A percentile compares a stretch with the other conserved stretches of the same genome.
Evolutionary conservation across 1,140 invertebrate species (phyloP).

Genomic region (Cotesia typhae): DNA sequence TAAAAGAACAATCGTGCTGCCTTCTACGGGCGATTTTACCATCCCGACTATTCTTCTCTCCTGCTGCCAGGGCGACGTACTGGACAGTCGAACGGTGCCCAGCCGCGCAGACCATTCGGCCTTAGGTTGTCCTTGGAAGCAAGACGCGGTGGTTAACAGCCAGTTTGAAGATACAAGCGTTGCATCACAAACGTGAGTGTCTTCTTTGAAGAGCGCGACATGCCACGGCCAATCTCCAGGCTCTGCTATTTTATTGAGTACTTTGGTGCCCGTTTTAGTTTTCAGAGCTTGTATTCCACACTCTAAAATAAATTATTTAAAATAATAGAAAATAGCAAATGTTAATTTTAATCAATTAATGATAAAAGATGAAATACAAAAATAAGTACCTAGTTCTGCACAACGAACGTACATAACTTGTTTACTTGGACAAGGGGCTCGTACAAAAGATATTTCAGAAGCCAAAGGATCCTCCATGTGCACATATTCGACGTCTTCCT

Average conservation of each 20-base stretch:
- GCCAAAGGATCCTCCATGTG: slow-evolving; percentile 81
- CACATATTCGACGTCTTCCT: slow-evolving; percentile 72
- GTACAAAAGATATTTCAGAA: slow-evolving; percentile 81
- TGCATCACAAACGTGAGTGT: slow-evolving; percentile 88
- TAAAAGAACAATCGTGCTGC: slow-evolving; percentile 82
- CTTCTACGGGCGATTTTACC: slow-evolving; percentile 89
- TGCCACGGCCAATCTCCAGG: slow-evolving; percentile 92
- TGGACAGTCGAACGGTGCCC: slow-evolving; percentile 78
- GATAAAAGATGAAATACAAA: slow-evolving; percentile 24
- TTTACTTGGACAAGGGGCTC: slow-evolving; percentile 76
- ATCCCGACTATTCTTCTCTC: slow-evolving; percentile 85
- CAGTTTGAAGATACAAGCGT: slow-evolving; percentile 81
- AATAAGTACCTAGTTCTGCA: slow-evolving; percentile 73
- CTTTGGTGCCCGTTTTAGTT: slow-evolving; percentile 61
- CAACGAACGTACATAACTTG: slow-evolving; percentile 84
- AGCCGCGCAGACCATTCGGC: slow-evolving; percentile 84
- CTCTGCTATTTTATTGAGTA: slow-evolving; percentile 74
- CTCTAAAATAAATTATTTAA: slow-evolving; percentile 64
- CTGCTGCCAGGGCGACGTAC: slow-evolving; percentile 86
- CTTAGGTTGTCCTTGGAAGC: slow-evolving; percentile 87
- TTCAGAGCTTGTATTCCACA: slow-evolving; percentile 78
- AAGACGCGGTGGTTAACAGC: slow-evolving; percentile 88
- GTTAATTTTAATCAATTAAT: background rate
- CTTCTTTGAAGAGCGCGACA: slow-evolving; percentile 81
- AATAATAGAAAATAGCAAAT: background rate